Percentiles rank a stretch among this genome's conserved stretches.
These are phyloP conservation scores for Cetoscarus ocellatus DNA, from an alignment of 2,797 vertebrate genomes.

Conservation along the genomic window DNA sequence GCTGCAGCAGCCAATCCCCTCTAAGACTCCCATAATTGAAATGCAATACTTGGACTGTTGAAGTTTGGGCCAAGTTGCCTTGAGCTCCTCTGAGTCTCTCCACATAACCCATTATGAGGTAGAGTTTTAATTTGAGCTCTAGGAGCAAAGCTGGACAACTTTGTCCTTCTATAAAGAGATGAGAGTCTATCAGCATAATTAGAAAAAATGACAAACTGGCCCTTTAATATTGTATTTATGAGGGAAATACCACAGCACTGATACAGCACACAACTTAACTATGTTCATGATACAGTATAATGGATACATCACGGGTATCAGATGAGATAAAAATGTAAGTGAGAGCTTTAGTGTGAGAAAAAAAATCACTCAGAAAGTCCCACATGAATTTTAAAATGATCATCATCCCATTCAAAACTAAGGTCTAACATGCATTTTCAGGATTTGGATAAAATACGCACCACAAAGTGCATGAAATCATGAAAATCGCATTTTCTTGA, in stretches of 20 bases:
- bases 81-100: too few species aligned
- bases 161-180: too few species aligned
- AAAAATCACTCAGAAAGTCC: conserved; percentile 15
- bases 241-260: conserved; percentile 12
- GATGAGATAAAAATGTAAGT: neutral
- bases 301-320: neutral
- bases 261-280: neutral
- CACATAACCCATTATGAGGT: too few species aligned
- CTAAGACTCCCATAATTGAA: too few species aligned
- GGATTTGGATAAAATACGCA: neutral
- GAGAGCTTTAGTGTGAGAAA: neutral
- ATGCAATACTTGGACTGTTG: too few species aligned
- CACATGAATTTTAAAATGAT: neutral
- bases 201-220: neutral
- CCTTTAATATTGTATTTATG: conserved; percentile 5
- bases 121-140: too few species aligned
- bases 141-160: too few species aligned
- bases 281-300: neutral
- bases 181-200: neutral
- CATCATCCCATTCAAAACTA: neutral
- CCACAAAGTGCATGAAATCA: conserved; percentile 12
- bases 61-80: too few species aligned
- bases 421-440: too few species aligned
- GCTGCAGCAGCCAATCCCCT: too few species aligned
- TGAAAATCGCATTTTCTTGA: neutral